Evolutionary conservation across 2,888 invertebrate species (phyloP), one percentile per base, ranked within the genome.

Genomic region (Bombylius discolor): DNA sequence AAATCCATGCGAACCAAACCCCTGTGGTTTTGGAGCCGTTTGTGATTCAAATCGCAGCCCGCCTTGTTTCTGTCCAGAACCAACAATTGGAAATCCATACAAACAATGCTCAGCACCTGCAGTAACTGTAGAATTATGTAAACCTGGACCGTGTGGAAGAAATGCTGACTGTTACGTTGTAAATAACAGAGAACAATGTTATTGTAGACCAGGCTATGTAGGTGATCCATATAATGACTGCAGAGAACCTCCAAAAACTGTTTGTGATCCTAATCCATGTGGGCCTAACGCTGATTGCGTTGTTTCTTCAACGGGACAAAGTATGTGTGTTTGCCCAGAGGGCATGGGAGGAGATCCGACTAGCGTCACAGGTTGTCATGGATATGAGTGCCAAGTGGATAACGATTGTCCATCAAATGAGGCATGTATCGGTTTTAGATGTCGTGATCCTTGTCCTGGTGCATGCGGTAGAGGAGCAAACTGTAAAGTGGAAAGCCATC

Each of bases 111-210:
- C 78, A 53, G 80, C 77, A 68, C 80, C 79, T 61, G 69, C 81
- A 42, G 77, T 80, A 58, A 77, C 81, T 3, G 75, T 79, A 58
- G 77, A 82, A 8, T 74, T 89, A 11, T 91, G 90, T 65, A 81
- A 81, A 69, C 90, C 90, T 11, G 89, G 89, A 11, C 88, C 89
- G 3, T 91, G 91, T 72, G 90, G 89, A 34, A 72, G 76, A 23
- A 88, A 91, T 70, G 83, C 90, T 11, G 89, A 90, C 67, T 92
- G 91, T 68, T 90, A 90, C 66, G 85, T 89, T 6, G 80, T 84
- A 50, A 84, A 84, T 56, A 88, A 88, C 65, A 82, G 83, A 65
- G 91, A 93, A 71, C 84, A 87, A 70, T 92, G 92, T 70, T 89
- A 84, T 71, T 93, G 92, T 65, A 82, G 81, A 68, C 70, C 78